Conservation (phyloP, 1,140 invertebrate genomes). For the Catajapyx aquilonaris region DNA sequence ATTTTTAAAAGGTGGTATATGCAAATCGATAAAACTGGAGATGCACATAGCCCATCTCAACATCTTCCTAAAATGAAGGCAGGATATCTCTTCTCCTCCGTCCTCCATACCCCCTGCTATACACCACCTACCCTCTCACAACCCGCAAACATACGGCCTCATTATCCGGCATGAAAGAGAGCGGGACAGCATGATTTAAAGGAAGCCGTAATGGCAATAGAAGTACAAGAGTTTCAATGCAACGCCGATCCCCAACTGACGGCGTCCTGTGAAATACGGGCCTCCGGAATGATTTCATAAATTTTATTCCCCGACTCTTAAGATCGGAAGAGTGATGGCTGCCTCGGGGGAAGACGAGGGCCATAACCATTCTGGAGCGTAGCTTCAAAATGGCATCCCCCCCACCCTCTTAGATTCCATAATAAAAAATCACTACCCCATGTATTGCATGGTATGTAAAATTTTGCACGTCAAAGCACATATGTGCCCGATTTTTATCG, state of each 20-base stretch:
- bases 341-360: too few species aligned
- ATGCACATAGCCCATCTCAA: background rate
- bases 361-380: too few species aligned
- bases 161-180: background rate
- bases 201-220: background rate
- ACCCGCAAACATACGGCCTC: background rate
- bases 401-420: too few species aligned
- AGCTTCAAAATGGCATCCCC: too few species aligned
- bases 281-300: slow-evolving; percentile 1
- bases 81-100: too few species aligned
- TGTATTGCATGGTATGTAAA: too few species aligned
- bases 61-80: background rate
- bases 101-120: too few species aligned
- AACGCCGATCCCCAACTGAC: background rate
- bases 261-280: background rate
- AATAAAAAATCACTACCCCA: too few species aligned
- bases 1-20: background rate
- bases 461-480: too few species aligned
- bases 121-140: background rate
- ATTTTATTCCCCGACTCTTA: too few species aligned
- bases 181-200: background rate
- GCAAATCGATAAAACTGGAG: background rate
- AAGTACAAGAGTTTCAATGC: slow-evolving; percentile 1
- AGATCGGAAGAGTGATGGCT: too few species aligned
- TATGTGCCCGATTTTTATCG: too few species aligned